A percentile compares a stretch with the other conserved stretches of the same genome.
These are phyloP conservation scores for Onchidella celtica DNA, from an alignment of 2,888 invertebrate species.

Conservation along the genomic window DNA sequence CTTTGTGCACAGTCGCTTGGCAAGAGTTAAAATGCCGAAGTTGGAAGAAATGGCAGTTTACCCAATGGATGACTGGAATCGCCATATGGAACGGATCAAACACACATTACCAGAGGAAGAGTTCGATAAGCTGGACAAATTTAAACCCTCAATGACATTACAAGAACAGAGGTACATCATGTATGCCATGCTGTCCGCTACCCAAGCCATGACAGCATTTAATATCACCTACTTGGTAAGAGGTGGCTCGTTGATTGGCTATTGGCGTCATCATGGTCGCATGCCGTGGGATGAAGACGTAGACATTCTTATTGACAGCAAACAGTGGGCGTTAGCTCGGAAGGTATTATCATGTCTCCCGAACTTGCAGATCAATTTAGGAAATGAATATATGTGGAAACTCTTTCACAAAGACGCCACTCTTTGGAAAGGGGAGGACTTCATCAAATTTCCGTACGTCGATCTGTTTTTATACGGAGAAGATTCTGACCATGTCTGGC, in stretches of 20 bases:
- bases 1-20: conserved; percentile 30
- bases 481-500: conserved; percentile 50
- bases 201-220: conserved; percentile 49
- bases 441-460: conserved; percentile 51
- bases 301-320: conserved; percentile 42
- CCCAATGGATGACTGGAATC: conserved; percentile 34
- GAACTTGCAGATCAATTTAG: conserved; percentile 48
- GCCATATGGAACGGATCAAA: conserved; percentile 13
- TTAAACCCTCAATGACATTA: conserved; percentile 48
- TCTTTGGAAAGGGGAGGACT: conserved; percentile 44
- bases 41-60: conserved; percentile 44
- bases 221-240: conserved; percentile 46
- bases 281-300: conserved; percentile 54
- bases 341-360: conserved; percentile 51
- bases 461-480: conserved; percentile 48
- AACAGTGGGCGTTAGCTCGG: conserved; percentile 45
- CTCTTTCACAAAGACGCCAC: conserved; percentile 48
- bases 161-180: conserved; percentile 49
- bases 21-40: conserved; percentile 24
- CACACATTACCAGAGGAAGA: conserved; percentile 11
- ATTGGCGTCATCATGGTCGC: conserved; percentile 47
- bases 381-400: conserved; percentile 53
- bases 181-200: conserved; percentile 38
- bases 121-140: conserved; percentile 42
- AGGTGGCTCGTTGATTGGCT: conserved; percentile 48